A percentile compares a stretch with the other conserved stretches of the same genome.
Evolutionary conservation across 2,888 invertebrate species (phyloP).

Genomic region (Eilema griseolum): DNA sequence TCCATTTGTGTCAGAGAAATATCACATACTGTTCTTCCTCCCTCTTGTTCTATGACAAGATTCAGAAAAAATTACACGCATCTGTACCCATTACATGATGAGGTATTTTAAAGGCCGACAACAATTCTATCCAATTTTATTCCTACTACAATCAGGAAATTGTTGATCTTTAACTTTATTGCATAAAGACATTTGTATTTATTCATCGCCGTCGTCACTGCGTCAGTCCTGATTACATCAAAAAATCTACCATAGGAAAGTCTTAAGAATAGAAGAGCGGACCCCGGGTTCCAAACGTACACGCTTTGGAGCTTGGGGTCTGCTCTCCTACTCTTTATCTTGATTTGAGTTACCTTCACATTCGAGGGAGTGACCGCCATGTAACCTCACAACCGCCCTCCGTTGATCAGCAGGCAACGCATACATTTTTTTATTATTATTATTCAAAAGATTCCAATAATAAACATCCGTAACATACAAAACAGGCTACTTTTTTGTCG

Average conservation of each 20-base stretch:
- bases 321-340: background rate
- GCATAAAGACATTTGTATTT: too few species aligned
- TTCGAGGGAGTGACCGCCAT: background rate
- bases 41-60: too few species aligned
- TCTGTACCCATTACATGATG: too few species aligned
- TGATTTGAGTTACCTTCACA: background rate
- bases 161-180: too few species aligned
- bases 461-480: background rate
- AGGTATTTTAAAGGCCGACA: too few species aligned
- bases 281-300: background rate
- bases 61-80: too few species aligned
- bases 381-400: background rate
- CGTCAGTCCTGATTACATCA: background rate
- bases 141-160: too few species aligned
- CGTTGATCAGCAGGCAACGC: background rate
- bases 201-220: background rate
- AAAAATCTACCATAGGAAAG: too few species aligned
- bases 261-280: too few species aligned
- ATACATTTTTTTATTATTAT: background rate
- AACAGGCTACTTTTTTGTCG: conserved; percentile 11
- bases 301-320: too few species aligned
- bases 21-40: too few species aligned
- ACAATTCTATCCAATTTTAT: background rate
- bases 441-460: background rate
- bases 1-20: too few species aligned